A percentile compares a stretch with the other conserved stretches of the same genome.
These are phyloP conservation scores for Netelia melanura DNA, from an alignment of 2,888 invertebrate species.

Conservation along the genomic window DNA sequence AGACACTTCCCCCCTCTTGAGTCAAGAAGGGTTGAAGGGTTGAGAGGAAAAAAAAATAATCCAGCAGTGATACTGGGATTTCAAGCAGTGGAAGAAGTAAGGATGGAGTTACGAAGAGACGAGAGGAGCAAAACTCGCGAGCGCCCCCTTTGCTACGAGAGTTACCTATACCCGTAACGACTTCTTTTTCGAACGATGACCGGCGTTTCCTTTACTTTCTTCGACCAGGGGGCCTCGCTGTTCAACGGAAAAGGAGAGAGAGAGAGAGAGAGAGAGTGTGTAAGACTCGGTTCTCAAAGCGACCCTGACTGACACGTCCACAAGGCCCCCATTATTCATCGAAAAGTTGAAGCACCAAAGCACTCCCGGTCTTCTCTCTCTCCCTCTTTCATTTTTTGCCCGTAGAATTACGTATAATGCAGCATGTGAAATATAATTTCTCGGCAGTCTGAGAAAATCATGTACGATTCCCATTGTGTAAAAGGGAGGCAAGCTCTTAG, in stretches of 20 bases:
- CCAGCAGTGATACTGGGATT: conserved; percentile 32
- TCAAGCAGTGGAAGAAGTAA: conserved; percentile 26
- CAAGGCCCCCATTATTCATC: conserved; percentile 64
- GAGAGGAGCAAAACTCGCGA: conserved; percentile 25
- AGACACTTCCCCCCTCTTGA: conserved; percentile 16
- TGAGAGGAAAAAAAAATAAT: conserved; percentile 17
- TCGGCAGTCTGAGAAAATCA: conserved; percentile 1
- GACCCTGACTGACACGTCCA: conserved; percentile 58
- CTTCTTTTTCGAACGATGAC: conserved; percentile 77
- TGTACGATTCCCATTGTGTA: background rate
- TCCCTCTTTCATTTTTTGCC: background rate
- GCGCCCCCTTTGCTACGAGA: conserved; percentile 64
- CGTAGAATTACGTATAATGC: background rate
- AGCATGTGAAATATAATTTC: conserved; percentile 21
- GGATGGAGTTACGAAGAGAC: conserved; percentile 8
- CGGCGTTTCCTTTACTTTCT: conserved; percentile 73
- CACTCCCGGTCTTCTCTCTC: conserved; percentile 52
- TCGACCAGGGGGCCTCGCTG: conserved; percentile 16
- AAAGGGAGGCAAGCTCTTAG: too few relatives aligned
- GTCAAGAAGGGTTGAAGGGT: conserved; percentile 34
- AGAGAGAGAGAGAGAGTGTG: background rate
- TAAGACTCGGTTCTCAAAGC: conserved; percentile 40
- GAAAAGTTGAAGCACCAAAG: conserved; percentile 37
- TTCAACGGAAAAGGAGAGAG: background rate
- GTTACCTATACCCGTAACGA: conserved; percentile 72